Percentiles rank a stretch among this genome's conserved stretches.
phyloP scores from a whole-genome alignment of 2,113 vertebrate species.

The Sturnira hondurensis region DNA sequence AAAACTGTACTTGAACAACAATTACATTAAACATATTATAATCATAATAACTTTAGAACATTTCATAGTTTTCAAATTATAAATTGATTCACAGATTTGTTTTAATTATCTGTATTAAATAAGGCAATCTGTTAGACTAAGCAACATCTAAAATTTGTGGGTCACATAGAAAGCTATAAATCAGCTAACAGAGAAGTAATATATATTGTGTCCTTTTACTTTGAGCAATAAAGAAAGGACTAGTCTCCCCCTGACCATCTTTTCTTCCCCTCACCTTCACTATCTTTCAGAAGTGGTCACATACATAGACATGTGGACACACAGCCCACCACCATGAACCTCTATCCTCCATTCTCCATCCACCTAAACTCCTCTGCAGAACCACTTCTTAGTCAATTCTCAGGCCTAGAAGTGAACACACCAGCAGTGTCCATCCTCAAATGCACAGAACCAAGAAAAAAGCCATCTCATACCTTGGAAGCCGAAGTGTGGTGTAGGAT shows the following conservation, averaged over 20 bases:
- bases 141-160: not conserved
- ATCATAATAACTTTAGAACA: slow-evolving; percentile 22
- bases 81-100: slow-evolving; percentile 10
- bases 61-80: not conserved
- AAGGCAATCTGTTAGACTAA: not conserved
- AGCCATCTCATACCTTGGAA: not conserved
- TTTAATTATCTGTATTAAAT: slow-evolving; percentile 27
- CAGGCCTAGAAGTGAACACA: not conserved
- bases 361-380: not conserved
- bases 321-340: not conserved
- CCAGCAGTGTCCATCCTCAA: not conserved
- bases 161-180: not conserved
- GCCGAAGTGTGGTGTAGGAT: not conserved
- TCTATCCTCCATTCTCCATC: not conserved
- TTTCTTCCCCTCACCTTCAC: not conserved
- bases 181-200: not conserved
- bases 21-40: not conserved
- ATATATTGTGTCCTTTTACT: not conserved
- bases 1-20: too few species aligned
- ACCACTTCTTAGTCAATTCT: not conserved
- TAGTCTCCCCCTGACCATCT: not conserved
- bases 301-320: not conserved
- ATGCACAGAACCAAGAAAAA: not conserved
- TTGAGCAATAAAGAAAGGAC: not conserved
- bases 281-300: not conserved